Base-by-base conservation (phyloP, 1,140 invertebrate species). In the Acromyrmex echinatior region DNA sequence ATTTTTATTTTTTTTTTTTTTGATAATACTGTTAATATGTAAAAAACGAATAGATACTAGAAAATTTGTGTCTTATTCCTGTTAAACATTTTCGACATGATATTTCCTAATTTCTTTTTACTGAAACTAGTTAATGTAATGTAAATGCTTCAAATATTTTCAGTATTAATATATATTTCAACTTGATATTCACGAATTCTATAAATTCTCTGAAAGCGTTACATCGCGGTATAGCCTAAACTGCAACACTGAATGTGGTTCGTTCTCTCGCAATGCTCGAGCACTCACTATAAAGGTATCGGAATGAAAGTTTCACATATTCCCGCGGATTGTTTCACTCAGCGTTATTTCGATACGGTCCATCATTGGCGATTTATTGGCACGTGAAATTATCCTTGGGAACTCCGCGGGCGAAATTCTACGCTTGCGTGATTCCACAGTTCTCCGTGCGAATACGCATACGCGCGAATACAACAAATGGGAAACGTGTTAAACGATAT, bases 351-450 rank as follows among this genome's bases (percentile, higher is more conserved):
- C 39, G 70, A 63, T 35, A 62, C 70, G 16, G 80, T 63, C n/a
- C 39, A 28, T 84, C 80, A 84, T 84, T 76, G 80, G 25, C 45
- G 39, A 84, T 84, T 84, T 84, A 84, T 74, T 84, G 80, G 80
- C 70, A 84, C 80, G 80, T 84, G 70, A 84, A 76, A 76, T 76
- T 58, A 76, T 74, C 18, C 56, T 76, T 60, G 39, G 58, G 31
- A 76, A 51, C 80, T 84, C 80, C 14, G 56, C 70, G 39, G 56
- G 49, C 28, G 14, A 84, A 84, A 84, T 84, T 63, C 80, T 68
- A 82, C 68, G 79, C 35, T 39, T 35, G 80, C 56, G 49, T 71
- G 78, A 56, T 58, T 81, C 12, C 58, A 35, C 58, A 49, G 18
- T 31, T 45, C 51, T 6, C 39, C 35, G 12, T 39, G 12, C 70